phyloP scores from a whole-genome alignment of 2,797 vertebrate species.

The Sebastes oblongus region DNA sequence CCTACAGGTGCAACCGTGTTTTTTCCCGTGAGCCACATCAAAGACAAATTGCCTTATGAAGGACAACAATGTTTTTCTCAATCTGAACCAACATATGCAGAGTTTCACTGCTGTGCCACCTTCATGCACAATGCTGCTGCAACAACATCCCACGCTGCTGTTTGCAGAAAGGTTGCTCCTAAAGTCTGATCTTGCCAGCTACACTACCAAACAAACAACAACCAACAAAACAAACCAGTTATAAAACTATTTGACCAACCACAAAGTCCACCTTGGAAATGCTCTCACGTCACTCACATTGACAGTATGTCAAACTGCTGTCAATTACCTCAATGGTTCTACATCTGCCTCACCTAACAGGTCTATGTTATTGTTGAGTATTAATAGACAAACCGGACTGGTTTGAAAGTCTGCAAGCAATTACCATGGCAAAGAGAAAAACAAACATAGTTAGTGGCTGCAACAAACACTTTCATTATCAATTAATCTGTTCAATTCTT shows the following conservation, averaged over 20 bases:
- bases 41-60: not conserved
- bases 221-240: not conserved
- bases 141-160: not conserved
- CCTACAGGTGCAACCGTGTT: not conserved
- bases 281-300: not conserved
- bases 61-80: not conserved
- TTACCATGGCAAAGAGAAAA: not conserved
- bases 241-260: not conserved
- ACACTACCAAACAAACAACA: too few relatives aligned
- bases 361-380: not conserved
- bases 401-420: not conserved
- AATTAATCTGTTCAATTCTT: too few relatives aligned
- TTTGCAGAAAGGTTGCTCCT: not conserved
- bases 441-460: too few relatives aligned
- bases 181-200: not conserved
- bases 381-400: not conserved
- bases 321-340: not conserved
- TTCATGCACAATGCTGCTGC: not conserved
- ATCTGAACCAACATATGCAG: not conserved
- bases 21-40: not conserved
- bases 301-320: not conserved
- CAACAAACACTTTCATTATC: not conserved
- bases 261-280: not conserved
- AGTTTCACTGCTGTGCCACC: not conserved
- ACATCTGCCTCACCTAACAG: not conserved